A percentile compares a stretch with the other conserved stretches of the same genome.
Evolutionary conservation across 2,797 vertebrate genomes (phyloP).

Genomic region (Heteromormyrus szaboi): DNA sequence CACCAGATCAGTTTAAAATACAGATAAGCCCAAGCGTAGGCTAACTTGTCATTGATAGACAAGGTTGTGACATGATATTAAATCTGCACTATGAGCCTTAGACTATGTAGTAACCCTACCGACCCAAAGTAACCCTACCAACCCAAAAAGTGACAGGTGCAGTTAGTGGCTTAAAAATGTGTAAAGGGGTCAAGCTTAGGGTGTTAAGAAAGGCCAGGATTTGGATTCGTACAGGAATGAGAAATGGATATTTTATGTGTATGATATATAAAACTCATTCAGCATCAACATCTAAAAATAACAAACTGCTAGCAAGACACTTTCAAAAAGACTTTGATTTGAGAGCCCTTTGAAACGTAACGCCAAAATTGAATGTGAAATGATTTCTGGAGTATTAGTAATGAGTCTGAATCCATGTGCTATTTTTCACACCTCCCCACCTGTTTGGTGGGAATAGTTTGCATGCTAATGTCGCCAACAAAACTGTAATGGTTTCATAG

Average conservation of each 20-base stretch:
- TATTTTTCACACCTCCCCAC: not conserved
- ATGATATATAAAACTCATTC: not conserved
- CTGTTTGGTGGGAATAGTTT: not conserved
- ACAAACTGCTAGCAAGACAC: not conserved
- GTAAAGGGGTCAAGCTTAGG: not conserved
- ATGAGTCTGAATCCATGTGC: not conserved
- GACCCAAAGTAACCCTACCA: not conserved
- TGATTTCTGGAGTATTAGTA: not conserved
- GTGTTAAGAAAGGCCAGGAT: not conserved
- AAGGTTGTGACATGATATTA: not conserved
- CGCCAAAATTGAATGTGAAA: not conserved
- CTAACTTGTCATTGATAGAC: not conserved
- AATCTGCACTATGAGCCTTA: not conserved
- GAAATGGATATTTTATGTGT: not conserved
- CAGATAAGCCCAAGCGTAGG: not conserved
- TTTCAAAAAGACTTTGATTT: not conserved
- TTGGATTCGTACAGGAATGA: not conserved
- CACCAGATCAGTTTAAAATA: not conserved
- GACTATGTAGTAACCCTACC: not conserved
- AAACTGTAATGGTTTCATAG: not conserved
- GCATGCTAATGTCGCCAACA: not conserved
- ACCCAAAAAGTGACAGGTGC: not conserved
- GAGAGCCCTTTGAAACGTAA: not conserved
- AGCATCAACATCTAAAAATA: not conserved
- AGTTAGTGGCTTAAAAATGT: not conserved